A percentile compares a stretch with the other conserved stretches of the same genome.
phyloP scores from a whole-genome alignment of 2,797 vertebrate genomes.

The Philypnodon macrostomus region DNA sequence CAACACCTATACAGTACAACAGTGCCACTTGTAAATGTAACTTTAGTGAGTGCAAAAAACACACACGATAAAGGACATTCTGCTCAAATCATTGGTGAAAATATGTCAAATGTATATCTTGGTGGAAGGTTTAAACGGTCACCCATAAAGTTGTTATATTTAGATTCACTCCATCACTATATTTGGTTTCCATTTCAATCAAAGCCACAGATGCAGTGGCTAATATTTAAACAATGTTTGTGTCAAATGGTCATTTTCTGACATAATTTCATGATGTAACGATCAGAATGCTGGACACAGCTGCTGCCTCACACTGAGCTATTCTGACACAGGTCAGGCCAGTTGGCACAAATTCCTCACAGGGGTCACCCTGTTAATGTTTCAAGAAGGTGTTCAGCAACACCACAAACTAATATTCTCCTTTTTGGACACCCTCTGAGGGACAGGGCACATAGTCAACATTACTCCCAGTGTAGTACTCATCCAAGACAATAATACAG shows the following conservation, averaged over 20 bases:
- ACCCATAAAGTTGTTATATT: constrained; percentile 58
- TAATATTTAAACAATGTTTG: background rate
- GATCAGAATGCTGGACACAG: constrained; percentile 27
- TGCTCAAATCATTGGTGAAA: too few species aligned
- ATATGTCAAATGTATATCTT: background rate
- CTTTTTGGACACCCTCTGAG: constrained; percentile 21
- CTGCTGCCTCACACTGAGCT: constrained; percentile 54
- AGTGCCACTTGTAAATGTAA: background rate
- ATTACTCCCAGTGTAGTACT: constrained; percentile 3
- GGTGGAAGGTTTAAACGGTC: constrained; percentile 38
- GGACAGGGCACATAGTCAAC: constrained; percentile 10
- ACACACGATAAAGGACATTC: too few species aligned
- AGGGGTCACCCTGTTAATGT: constrained; percentile 39
- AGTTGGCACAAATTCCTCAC: constrained; percentile 46
- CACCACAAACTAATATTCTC: constrained; percentile 22
- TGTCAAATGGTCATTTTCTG: constrained; percentile 13
- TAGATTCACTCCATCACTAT: constrained; percentile 36
- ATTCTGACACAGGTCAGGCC: constrained; percentile 54
- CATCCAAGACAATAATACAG: background rate
- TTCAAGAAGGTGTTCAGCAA: constrained; percentile 34
- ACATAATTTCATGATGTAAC: constrained; percentile 10
- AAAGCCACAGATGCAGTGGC: background rate
- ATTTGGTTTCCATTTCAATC: constrained; percentile 20
- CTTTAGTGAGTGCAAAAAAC: background rate
- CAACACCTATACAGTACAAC: background rate